phyloP scores from a whole-genome alignment of 2,888 invertebrate genomes.

The Crioceris asparagi region DNA sequence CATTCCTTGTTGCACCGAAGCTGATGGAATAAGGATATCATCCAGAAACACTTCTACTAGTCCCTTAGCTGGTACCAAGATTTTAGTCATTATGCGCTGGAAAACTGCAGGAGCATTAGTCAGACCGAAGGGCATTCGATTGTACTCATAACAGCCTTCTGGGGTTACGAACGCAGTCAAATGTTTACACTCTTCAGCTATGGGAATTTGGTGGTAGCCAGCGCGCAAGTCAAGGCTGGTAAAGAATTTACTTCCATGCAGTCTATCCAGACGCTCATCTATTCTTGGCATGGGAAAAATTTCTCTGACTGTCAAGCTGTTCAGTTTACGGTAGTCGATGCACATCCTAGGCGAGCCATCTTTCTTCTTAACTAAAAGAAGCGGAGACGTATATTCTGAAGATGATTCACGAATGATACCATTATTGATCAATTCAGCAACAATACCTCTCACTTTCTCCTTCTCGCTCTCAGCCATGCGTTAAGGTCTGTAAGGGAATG shows the following conservation, averaged over 20 bases:
- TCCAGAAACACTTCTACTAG: no score
- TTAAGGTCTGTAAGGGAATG: slow-evolving; percentile 19
- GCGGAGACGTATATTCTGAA: slow-evolving; percentile 9
- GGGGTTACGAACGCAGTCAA: slow-evolving; percentile 17
- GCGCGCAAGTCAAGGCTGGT: slow-evolving; percentile 15
- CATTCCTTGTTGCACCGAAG: no score
- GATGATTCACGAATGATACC: slow-evolving; percentile 9
- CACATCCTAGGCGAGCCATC: slow-evolving; percentile 7
- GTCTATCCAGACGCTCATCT: slow-evolving; percentile 14
- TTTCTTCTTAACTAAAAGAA: slow-evolving; percentile 17
- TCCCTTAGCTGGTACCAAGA: no score
- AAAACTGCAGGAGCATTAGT: no score
- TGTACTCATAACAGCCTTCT: slow-evolving; percentile 14
- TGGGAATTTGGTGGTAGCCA: slow-evolving; percentile 17
- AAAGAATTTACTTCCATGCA: slow-evolving; percentile 15
- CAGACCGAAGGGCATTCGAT: slow-evolving; percentile 16
- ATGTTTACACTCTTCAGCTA: slow-evolving; percentile 11
- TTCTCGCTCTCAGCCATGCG: slow-evolving; percentile 14
- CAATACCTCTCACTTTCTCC: slow-evolving; percentile 5
- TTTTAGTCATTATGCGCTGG: no score
- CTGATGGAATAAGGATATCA: no score
- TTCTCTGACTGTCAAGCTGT: not conserved
- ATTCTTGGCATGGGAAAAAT: slow-evolving; percentile 3
- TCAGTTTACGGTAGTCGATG: slow-evolving; percentile 1
- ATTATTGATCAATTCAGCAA: slow-evolving; percentile 8